Percentiles rank a stretch among this genome's conserved stretches.
These are phyloP conservation scores for Atherix ibis DNA, from an alignment of 2,888 invertebrate genomes.

Conservation along the genomic window DNA sequence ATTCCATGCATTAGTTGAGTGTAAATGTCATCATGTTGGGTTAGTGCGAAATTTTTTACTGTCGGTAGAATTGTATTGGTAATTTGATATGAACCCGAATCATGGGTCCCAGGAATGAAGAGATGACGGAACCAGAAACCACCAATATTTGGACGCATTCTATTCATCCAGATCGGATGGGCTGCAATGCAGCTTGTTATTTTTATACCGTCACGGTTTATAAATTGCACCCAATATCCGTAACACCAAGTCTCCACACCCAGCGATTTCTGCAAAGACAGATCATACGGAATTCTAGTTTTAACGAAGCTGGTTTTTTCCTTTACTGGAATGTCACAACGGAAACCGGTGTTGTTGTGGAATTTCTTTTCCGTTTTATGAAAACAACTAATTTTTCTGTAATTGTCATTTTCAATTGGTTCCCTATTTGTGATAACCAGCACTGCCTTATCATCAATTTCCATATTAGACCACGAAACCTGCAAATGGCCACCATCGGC, in stretches of 20 bases:
- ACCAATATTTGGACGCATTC: slow-evolving; percentile 32
- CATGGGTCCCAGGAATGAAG: slow-evolving; percentile 55
- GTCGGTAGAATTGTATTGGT: slow-evolving; percentile 25
- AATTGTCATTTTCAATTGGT: too few species aligned
- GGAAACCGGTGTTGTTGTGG: too few species aligned
- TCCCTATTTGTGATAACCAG: slow-evolving; percentile 24
- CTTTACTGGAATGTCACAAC: too few species aligned
- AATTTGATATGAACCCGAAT: slow-evolving; percentile 43
- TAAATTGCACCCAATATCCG: slow-evolving; percentile 30
- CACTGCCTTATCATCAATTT: slow-evolving; percentile 19
- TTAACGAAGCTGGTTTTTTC: slow-evolving; percentile 27
- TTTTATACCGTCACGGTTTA: slow-evolving; percentile 24
- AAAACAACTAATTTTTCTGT: too few species aligned
- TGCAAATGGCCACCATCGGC: slow-evolving; percentile 25
- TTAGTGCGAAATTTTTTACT: slow-evolving; percentile 36
- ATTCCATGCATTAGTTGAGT: slow-evolving; percentile 43
- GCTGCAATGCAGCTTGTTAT: slow-evolving; percentile 35
- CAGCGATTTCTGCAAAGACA: slow-evolving; percentile 19
- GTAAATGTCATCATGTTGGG: slow-evolving; percentile 41
- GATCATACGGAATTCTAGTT: slow-evolving; percentile 27
- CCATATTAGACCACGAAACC: slow-evolving; percentile 30
- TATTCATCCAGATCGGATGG: slow-evolving; percentile 42
- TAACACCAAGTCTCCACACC: slow-evolving; percentile 24
- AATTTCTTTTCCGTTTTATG: too few species aligned
- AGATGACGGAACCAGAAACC: slow-evolving; percentile 36